Percentiles rank a stretch among this genome's conserved stretches.
phyloP scores from a whole-genome alignment of 2,113 vertebrate species.

The Pampusana beccarii region DNA sequence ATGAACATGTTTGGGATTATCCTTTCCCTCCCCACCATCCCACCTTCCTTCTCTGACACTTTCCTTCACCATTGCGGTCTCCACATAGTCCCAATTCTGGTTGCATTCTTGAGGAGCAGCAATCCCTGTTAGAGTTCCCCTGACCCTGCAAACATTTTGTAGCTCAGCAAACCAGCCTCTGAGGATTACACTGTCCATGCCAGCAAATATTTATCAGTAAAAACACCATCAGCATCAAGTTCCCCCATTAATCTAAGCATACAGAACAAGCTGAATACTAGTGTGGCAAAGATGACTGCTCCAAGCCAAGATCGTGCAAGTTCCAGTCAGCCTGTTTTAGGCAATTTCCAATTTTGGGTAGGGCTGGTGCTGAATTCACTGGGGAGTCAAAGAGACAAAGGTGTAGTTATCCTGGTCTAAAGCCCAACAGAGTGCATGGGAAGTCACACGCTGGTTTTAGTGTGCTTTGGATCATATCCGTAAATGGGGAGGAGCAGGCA shows the following conservation, averaged over 20 bases:
- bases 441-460: neutral
- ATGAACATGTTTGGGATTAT: neutral
- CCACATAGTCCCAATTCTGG: neutral
- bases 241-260: neutral
- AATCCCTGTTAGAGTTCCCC: neutral
- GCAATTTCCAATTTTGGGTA: neutral
- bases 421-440: neutral
- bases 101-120: neutral
- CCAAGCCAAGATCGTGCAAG: neutral
- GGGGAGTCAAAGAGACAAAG: neutral
- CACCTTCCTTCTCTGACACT: neutral
- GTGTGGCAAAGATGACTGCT: neutral
- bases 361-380: neutral
- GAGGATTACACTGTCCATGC: neutral
- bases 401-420: neutral
- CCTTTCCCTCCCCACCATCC: neutral
- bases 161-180: neutral
- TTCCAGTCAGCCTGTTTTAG: neutral
- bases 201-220: neutral
- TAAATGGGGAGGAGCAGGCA: neutral
- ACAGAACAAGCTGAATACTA: neutral
- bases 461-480: neutral
- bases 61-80: neutral
- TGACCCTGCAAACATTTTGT: fast-evolving
- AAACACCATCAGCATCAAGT: neutral